Base-by-base conservation (phyloP, 2,888 invertebrate species). In the Alloscopus bannaensis region DNA sequence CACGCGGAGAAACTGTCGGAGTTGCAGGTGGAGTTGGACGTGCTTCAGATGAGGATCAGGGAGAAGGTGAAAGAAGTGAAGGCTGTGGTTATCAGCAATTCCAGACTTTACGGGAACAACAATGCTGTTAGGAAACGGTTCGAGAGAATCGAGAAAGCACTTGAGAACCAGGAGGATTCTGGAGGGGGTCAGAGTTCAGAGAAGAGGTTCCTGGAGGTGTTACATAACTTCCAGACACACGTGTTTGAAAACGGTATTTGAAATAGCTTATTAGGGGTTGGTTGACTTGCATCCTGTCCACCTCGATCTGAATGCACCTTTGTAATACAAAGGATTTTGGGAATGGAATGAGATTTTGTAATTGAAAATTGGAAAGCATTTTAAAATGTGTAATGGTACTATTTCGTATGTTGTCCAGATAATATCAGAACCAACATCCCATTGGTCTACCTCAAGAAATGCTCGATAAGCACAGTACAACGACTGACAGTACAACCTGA, bases 391-490 rank as follows among this genome's bases (percentile, higher is more conserved):
- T 8, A 6, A 36, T 6, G 6, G 8, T 8, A 36, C 36, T 8
- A 36, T 36, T 36, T 36, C 36, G 36, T 50, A n/a, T 50, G 18
- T n/a, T n/a, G 8, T 50, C 4, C 50, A 50, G 50, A 18, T 18
- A 50, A n/a, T 6, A 50, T 4, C 4, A 4, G 4, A 6, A 4
- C 4, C 18, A n/a, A 6, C 4, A n/a, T 50, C 18, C 50, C 50
- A 50, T 50, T 50, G 50, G 20, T 50, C 18, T 50, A n/a, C 50
- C 18, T 50, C 13, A 18, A 50, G n/a, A 50, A 18, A 50, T 50
- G n/a, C 4, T 6, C n/a, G 18, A 11, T 4, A 18, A 4, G 50
- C 50, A 6, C n/a, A 6, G 16, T 6, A 4, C 50, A n/a, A n/a
- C n/a, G n/a, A n/a, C n/a, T n/a, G n/a, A n/a, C n/a, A n/a, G n/a